Percentiles rank a stretch among this genome's conserved stretches.
Evolutionary conservation across 2,113 vertebrate species (phyloP).

Genomic region (Otolemur garnettii): DNA sequence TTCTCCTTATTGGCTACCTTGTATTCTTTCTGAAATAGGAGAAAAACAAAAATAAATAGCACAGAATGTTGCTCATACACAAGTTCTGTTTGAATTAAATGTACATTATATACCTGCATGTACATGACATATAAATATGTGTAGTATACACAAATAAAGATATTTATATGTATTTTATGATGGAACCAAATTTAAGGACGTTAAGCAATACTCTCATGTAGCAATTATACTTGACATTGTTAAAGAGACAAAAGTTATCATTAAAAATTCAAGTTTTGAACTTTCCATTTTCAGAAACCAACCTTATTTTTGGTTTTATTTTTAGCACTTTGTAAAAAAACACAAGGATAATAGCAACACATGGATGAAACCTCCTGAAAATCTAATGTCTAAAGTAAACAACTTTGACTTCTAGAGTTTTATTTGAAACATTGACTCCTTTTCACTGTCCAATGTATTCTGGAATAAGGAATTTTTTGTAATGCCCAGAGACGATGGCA

Average conservation of each 20-base stretch:
- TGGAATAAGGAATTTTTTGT: constrained; percentile 34
- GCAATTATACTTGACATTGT: not conserved
- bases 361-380: not conserved
- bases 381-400: not conserved
- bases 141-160: not conserved
- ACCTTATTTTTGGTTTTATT: not conserved
- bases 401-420: not conserved
- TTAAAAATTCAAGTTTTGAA: not conserved
- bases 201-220: not conserved
- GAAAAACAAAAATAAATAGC: not conserved
- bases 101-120: not conserved
- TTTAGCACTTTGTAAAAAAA: not conserved
- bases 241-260: not conserved
- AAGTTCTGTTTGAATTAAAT: not conserved
- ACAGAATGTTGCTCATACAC: not conserved
- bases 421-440: not conserved
- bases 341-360: not conserved
- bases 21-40: not conserved
- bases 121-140: not conserved
- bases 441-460: constrained; percentile 40
- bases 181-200: not conserved
- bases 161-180: not conserved
- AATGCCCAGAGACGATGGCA: constrained; percentile 16
- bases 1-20: not conserved
- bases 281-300: not conserved